Conservation (phyloP, 1,140 invertebrate species). For the Daktulosphaira vitifoliae region DNA sequence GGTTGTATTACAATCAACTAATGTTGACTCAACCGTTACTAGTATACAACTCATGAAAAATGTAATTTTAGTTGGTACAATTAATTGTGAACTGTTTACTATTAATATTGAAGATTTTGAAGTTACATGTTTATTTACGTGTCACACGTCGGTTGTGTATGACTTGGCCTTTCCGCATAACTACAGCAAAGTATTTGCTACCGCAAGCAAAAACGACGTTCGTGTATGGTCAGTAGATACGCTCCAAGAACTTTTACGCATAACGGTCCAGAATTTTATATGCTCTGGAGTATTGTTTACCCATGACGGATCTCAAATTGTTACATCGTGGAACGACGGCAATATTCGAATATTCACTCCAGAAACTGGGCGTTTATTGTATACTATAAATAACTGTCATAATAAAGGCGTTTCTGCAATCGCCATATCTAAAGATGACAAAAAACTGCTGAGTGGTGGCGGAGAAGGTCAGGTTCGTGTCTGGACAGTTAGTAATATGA, state of each 20-base stretch:
- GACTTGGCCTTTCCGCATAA: conserved; percentile 72
- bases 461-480: conserved; percentile 75
- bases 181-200: conserved; percentile 75
- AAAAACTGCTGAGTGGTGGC: conserved; percentile 72
- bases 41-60: conserved; percentile 51
- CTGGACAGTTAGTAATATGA: conserved; percentile 58
- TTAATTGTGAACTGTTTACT: conserved; percentile 70
- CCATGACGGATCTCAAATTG: conserved; percentile 58
- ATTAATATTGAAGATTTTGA: conserved; percentile 54
- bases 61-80: conserved; percentile 59
- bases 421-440: conserved; percentile 59
- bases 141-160: conserved; percentile 69
- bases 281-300: conserved; percentile 70
- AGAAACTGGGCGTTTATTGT: conserved; percentile 67
- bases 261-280: conserved; percentile 74
- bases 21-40: conserved; percentile 21
- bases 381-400: conserved; percentile 74
- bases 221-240: conserved; percentile 70
- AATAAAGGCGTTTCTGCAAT: conserved; percentile 75
- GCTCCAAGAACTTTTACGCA: conserved; percentile 69
- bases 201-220: conserved; percentile 71
- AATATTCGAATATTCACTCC: conserved; percentile 76
- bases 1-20: conserved; percentile 21
- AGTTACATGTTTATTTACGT: conserved; percentile 63
- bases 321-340: conserved; percentile 74